phyloP scores from a whole-genome alignment of 1,140 invertebrate species.

The Chrysomallon squamiferum region DNA sequence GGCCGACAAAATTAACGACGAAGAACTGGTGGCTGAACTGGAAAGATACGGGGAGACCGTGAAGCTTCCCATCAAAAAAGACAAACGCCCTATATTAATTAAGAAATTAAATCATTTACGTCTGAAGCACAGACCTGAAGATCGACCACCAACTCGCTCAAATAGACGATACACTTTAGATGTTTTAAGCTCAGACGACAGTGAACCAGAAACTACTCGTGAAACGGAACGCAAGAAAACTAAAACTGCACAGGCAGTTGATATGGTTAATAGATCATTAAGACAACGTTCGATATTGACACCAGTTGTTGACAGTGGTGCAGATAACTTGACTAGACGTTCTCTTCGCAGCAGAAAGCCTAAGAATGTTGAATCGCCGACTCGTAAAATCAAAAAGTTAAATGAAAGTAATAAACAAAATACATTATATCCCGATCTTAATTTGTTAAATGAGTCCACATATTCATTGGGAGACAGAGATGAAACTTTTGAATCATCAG shows the following conservation, averaged over 20 bases:
- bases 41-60: slow-evolving; percentile 45
- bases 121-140: slow-evolving; percentile 23
- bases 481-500: slow-evolving; percentile 47
- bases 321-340: background rate
- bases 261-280: background rate
- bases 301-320: background rate
- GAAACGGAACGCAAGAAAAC: slow-evolving; percentile 1
- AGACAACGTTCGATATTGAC: background rate
- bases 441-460: background rate
- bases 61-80: slow-evolving; percentile 48
- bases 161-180: background rate
- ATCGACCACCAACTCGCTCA: slow-evolving; percentile 15
- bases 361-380: slow-evolving; percentile 9
- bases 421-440: slow-evolving; percentile 23
- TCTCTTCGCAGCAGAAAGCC: slow-evolving; percentile 9
- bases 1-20: slow-evolving; percentile 48
- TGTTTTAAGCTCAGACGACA: slow-evolving; percentile 36
- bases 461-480: slow-evolving; percentile 5
- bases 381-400: background rate
- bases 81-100: slow-evolving; percentile 44
- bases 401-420: background rate
- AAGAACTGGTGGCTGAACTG: slow-evolving; percentile 43
- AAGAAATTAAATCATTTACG: slow-evolving; percentile 56
- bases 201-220: slow-evolving; percentile 19
- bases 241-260: background rate